Conservation (phyloP, 2,797 vertebrate species). For the Simalia tracyae region DNA sequence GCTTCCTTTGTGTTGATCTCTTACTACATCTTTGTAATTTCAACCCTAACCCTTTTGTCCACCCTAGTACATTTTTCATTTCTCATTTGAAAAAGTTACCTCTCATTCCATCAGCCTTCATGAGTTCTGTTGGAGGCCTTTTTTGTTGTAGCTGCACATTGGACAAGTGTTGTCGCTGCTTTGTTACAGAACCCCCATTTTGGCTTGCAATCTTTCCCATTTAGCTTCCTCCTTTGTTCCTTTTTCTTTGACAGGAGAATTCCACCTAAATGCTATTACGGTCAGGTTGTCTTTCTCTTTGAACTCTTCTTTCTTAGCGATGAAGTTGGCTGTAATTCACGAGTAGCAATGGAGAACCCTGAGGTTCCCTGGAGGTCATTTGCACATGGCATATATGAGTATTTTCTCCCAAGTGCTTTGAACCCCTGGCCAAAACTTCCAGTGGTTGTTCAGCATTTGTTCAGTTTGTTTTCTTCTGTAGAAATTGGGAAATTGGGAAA, state of each 20-base stretch:
- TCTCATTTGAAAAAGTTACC: slow-evolving; percentile 9
- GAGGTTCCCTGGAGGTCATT: background rate
- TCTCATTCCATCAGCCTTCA: background rate
- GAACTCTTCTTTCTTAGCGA: background rate
- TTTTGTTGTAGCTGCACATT: background rate
- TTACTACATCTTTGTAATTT: background rate
- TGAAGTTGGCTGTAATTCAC: background rate
- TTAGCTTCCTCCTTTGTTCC: background rate
- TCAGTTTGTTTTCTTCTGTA: background rate
- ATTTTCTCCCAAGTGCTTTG: background rate
- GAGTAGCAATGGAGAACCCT: background rate
- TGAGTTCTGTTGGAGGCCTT: background rate
- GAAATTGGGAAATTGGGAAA: background rate
- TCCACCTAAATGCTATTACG: slow-evolving; percentile 3
- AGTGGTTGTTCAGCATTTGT: background rate
- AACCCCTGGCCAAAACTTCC: background rate
- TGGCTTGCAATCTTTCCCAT: background rate
- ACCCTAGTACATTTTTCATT: background rate
- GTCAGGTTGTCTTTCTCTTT: background rate
- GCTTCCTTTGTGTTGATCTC: background rate
- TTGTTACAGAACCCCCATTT: background rate
- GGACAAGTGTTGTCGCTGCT: background rate
- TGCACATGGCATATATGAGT: background rate
- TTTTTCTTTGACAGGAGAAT: slow-evolving; percentile 3
- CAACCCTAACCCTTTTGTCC: background rate